Evolutionary conservation across 1,140 invertebrate species (phyloP).

Genomic region (Acyrthosiphon pisum): DNA sequence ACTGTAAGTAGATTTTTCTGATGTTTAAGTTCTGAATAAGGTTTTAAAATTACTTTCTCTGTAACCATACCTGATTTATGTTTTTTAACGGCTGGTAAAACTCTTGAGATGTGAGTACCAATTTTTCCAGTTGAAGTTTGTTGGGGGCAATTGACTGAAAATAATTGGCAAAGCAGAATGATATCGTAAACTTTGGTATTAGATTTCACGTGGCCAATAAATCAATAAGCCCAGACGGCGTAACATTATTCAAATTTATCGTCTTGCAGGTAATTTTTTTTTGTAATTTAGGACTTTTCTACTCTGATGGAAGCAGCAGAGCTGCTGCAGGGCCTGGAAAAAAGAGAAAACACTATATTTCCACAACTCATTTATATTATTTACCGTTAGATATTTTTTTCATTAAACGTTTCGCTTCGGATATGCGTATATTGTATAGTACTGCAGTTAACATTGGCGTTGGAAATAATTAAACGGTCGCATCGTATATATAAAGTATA

Average conservation of each 20-base stretch:
- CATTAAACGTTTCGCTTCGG: neutral
- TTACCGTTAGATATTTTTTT: neutral
- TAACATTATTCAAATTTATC: slow-evolving; percentile 3
- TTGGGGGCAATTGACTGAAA: neutral
- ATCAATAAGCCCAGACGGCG: neutral
- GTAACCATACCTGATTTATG: neutral
- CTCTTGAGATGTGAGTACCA: neutral
- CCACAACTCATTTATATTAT: neutral
- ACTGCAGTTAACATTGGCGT: too few relatives aligned
- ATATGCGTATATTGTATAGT: neutral
- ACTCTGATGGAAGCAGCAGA: neutral
- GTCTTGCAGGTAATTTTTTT: neutral
- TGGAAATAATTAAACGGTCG: neutral
- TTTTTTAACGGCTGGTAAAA: neutral
- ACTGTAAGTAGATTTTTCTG: neutral
- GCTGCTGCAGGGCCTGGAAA: neutral
- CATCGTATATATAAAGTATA: neutral
- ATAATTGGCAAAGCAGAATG: neutral
- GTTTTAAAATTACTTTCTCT: neutral
- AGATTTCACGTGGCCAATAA: neutral
- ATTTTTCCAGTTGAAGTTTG: neutral
- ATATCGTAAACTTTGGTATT: neutral
- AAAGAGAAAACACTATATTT: neutral
- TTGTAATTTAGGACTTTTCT: neutral
- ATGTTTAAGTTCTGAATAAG: neutral